phyloP scores from a whole-genome alignment of 1,140 invertebrate genomes.

The Drosophila novamexicana region DNA sequence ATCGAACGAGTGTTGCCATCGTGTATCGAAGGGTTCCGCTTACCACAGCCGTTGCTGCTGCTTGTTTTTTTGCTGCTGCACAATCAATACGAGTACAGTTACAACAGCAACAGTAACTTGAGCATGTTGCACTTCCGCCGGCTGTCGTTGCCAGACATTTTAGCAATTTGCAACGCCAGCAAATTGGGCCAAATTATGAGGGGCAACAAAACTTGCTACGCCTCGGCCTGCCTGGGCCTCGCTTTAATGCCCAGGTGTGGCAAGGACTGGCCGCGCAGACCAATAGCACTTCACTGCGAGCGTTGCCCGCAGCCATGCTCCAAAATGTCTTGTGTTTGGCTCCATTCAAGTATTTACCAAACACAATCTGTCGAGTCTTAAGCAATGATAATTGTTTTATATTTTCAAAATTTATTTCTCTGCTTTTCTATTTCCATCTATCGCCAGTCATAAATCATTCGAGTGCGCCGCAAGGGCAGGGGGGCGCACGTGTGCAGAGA shows the following conservation, averaged over 20 bases:
- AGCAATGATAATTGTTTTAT: conserved; percentile 55
- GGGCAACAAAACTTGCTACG: conserved; percentile 20
- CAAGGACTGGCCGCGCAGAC: conserved; percentile 2
- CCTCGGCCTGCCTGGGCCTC: neutral
- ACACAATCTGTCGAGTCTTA: conserved; percentile 15
- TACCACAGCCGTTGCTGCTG: neutral
- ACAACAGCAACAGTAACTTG: conserved; percentile 54
- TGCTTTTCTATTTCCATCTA: conserved; percentile 29
- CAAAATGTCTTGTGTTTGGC: neutral
- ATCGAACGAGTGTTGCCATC: conserved; percentile 64
- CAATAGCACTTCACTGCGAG: neutral
- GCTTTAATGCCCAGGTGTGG: conserved; percentile 15
- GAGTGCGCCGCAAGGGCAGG: neutral
- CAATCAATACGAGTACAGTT: conserved; percentile 54
- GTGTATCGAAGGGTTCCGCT: conserved; percentile 20
- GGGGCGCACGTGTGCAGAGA: neutral
- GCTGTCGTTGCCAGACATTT: conserved; percentile 75
- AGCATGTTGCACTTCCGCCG: conserved; percentile 80
- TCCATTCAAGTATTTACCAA: neutral
- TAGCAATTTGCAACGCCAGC: conserved; percentile 79
- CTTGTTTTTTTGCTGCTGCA: conserved; percentile 2
- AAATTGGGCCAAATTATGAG: conserved; percentile 80
- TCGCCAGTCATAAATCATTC: conserved; percentile 53
- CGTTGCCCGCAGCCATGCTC: neutral
- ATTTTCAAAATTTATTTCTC: conserved; percentile 26